These are phyloP conservation scores for Odiellus spinosus DNA, from an alignment of 2,888 invertebrate genomes.

Conservation along the genomic window DNA sequence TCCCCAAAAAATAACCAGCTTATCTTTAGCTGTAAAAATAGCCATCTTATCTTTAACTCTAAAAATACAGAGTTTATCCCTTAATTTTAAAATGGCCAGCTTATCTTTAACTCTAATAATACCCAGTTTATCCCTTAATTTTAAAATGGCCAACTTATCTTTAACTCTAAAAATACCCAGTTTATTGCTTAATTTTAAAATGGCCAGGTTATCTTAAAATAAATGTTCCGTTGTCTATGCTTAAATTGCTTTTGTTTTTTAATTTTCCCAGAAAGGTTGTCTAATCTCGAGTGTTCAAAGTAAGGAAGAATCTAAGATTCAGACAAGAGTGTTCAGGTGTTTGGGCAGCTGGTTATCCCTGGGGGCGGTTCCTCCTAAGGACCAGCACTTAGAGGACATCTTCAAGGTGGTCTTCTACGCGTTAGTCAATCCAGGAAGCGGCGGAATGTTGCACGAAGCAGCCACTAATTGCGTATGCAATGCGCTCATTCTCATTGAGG, in stretches of 20 bases:
- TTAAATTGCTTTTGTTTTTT: background rate
- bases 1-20: no score
- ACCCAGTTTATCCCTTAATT: no score
- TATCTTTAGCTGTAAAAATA: no score
- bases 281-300: background rate
- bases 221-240: no score
- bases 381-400: conserved; percentile 32
- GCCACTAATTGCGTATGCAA: conserved; percentile 81
- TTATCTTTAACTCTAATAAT: no score
- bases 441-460: conserved; percentile 47
- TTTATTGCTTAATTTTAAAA: no score
- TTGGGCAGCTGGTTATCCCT: conserved; percentile 83
- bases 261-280: background rate
- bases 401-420: conserved; percentile 42
- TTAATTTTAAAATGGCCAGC: no score
- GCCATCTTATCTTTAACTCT: no score
- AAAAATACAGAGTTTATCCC: no score
- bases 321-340: conserved; percentile 55
- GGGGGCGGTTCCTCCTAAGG: conserved; percentile 57
- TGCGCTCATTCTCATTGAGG: conserved; percentile 61
- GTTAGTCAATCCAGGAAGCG: conserved; percentile 34
- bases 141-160: no score
- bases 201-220: no score
- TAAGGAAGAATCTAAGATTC: background rate
- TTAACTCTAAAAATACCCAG: no score